Evolutionary conservation across 2,888 invertebrate species (phyloP).

Genomic region (Dynastes grantii): DNA sequence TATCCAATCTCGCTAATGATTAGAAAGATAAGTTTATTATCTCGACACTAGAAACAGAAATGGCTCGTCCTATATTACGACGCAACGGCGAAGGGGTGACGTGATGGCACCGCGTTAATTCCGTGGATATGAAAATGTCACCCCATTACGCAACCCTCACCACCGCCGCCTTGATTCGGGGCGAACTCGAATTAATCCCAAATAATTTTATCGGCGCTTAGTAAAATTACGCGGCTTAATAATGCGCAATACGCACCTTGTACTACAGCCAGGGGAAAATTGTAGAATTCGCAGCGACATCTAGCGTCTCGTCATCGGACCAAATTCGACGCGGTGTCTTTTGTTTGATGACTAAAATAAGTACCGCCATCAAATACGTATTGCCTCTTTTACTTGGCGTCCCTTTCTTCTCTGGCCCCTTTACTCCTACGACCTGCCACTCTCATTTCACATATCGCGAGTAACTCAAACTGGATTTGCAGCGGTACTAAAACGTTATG

Average conservation of each 20-base stretch:
- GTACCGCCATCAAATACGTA: slow-evolving; percentile 53
- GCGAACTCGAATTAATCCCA: slow-evolving; percentile 54
- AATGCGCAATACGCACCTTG: slow-evolving; percentile 47
- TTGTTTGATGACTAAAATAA: slow-evolving; percentile 54
- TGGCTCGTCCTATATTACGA: slow-evolving; percentile 3
- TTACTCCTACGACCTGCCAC: slow-evolving; percentile 10
- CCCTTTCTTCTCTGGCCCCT: background rate
- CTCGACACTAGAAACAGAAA: slow-evolving; percentile 36
- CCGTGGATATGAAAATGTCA: slow-evolving; percentile 48
- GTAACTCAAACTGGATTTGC: slow-evolving; percentile 48
- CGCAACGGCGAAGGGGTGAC: slow-evolving; percentile 14
- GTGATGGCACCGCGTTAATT: slow-evolving; percentile 21
- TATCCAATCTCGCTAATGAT: slow-evolving; percentile 51
- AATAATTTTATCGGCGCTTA: slow-evolving; percentile 56
- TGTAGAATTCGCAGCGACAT: slow-evolving; percentile 38
- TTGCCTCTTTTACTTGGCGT: slow-evolving; percentile 42
- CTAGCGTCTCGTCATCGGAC: slow-evolving; percentile 17
- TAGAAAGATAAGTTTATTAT: slow-evolving; percentile 45
- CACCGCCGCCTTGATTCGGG: background rate
- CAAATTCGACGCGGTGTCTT: slow-evolving; percentile 48
- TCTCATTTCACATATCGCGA: slow-evolving; percentile 39
- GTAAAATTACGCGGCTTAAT: slow-evolving; percentile 54
- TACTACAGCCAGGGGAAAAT: slow-evolving; percentile 35
- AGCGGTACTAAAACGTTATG: slow-evolving; percentile 50
- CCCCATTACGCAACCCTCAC: slow-evolving; percentile 47